Base-by-base conservation (phyloP, 2,888 invertebrate species). In the Ophion ellenae region DNA sequence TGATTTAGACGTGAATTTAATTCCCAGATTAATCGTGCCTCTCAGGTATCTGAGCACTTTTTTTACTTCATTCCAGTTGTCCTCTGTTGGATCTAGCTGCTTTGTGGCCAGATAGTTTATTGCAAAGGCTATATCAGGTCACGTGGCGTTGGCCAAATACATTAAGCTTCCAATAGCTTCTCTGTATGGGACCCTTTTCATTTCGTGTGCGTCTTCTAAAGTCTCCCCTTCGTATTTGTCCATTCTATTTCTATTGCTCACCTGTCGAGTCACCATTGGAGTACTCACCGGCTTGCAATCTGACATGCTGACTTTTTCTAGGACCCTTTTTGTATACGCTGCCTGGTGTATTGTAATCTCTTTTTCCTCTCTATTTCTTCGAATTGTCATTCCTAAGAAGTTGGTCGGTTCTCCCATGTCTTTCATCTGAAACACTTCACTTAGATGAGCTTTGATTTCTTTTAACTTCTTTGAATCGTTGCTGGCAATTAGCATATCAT, bases 131-230 rank as follows among this genome's bases (percentile, higher is more conserved):
- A 86, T 86, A 59, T 83, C 83, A 0, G 86, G 83, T 53, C 78
- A 69, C 1, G 81, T 84, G 4, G 70, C 70, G 7, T 77, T 81
- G 5, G 88, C 85, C n/a, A 88, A 59, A 85, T 88, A 89, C 81
- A 88, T 76, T 45, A 89, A 81, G 70, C 88, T 88, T 24, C 88
- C 87, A 32, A 90, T 83, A 11, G 89, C 89, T 87, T 89, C 86
- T 74, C 88, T 64, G 64, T 81, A 84, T 4, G 79, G 79, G 3
- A 79, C 83, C 36, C 32, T 79, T 61, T 79, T 73, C 2, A 74
- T 53, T 73, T 78, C 83, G 24, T 69, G 24, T 28, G 45, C 24
- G 64, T 10, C 75, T 11, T 57, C 59, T 20, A 40, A 17, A 20
- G 78, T 40, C 61, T 70, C 59, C 45, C 0, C 73, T 32, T 73